Evolutionary conservation across 2,888 invertebrate genomes (phyloP).

Genomic region (Diloba caeruleocephala): DNA sequence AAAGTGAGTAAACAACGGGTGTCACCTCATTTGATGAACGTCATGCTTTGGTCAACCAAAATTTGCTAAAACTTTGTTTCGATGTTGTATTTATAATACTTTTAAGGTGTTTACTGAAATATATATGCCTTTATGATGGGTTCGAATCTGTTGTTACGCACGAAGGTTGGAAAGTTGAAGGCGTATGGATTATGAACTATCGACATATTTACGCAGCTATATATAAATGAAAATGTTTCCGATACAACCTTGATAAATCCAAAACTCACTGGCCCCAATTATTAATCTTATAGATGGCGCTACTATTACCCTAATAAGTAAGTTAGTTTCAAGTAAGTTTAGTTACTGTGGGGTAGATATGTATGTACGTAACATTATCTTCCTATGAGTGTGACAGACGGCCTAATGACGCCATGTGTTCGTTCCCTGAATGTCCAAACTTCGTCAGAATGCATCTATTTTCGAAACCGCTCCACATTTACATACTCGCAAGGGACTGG

Average conservation of each 20-base stretch:
- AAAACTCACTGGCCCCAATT: constrained; percentile 41
- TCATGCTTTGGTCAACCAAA: no score
- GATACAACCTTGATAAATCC: constrained; percentile 29
- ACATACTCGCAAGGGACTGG: constrained; percentile 59
- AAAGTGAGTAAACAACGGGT: no score
- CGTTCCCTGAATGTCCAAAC: constrained; percentile 44
- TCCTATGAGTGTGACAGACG: constrained; percentile 51
- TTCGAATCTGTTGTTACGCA: no score
- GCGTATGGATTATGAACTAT: no score
- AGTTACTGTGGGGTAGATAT: constrained; percentile 41
- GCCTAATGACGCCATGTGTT: constrained; percentile 64
- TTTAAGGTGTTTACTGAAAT: no score
- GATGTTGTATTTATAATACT: no score
- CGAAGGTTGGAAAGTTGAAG: no score
- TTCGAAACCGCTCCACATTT: constrained; percentile 60
- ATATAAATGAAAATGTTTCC: constrained; percentile 29
- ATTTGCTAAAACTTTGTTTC: no score
- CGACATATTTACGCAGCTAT: constrained; percentile 12
- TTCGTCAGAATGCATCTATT: constrained; percentile 57
- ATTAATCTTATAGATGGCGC: constrained; percentile 23
- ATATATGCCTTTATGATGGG: no score
- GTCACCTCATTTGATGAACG: no score
- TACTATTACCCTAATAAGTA: constrained; percentile 32
- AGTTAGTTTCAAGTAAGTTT: constrained; percentile 39
- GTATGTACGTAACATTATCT: constrained; percentile 43